These are phyloP conservation scores for Tetramorium simillimum DNA, from an alignment of 1,140 invertebrate genomes.

Conservation along the genomic window DNA sequence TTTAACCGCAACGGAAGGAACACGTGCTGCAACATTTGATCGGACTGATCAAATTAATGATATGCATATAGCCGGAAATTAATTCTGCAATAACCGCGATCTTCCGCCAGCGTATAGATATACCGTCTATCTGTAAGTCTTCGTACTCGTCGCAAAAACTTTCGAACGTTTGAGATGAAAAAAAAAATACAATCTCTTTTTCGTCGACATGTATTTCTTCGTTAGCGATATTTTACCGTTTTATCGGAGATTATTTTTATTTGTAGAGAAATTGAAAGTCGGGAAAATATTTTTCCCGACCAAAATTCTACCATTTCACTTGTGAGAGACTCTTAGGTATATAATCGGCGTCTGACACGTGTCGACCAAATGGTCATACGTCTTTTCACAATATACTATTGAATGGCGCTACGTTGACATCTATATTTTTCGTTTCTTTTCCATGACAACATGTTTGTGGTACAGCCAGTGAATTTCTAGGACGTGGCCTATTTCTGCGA, in stretches of 20 bases:
- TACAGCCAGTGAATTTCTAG: neutral
- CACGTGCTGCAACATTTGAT: neutral
- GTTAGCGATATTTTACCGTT: neutral
- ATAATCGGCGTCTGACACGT: neutral
- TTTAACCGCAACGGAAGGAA: neutral
- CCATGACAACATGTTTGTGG: neutral
- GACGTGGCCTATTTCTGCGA: neutral
- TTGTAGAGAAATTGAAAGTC: neutral
- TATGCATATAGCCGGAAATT: neutral
- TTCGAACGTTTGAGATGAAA: neutral
- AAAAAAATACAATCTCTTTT: neutral
- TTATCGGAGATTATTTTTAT: neutral
- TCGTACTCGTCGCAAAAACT: neutral
- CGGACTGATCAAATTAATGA: slow-evolving; percentile 1
- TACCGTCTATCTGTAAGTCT: neutral
- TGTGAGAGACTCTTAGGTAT: neutral
- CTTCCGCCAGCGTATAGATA: neutral
- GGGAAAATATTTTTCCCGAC: neutral
- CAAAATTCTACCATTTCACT: neutral
- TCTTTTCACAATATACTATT: neutral
- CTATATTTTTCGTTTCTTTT: neutral
- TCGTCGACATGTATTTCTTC: neutral
- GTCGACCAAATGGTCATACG: neutral
- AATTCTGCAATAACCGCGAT: neutral
- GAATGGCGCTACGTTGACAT: neutral